Conservation (phyloP, 2,797 vertebrate species). For the Enteromius treurensis region DNA sequence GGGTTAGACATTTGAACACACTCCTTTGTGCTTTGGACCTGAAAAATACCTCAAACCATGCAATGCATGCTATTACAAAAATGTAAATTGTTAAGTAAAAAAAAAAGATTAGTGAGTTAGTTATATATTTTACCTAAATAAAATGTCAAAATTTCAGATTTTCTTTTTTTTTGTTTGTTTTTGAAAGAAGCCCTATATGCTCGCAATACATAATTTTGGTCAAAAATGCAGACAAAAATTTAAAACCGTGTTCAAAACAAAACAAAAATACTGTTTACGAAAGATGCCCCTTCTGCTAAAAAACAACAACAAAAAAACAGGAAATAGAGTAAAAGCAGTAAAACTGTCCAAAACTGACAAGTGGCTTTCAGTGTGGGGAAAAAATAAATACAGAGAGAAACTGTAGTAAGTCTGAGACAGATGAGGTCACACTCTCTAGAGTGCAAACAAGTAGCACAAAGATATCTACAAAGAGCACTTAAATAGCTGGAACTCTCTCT, state of each 20-base stretch:
- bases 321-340: background rate
- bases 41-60: background rate
- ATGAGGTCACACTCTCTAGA: background rate
- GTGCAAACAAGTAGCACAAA: slow-evolving; percentile 22
- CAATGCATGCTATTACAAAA: background rate
- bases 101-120: background rate
- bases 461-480: slow-evolving; percentile 31
- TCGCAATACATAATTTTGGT: background rate
- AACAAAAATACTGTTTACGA: background rate
- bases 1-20: background rate
- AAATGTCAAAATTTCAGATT: background rate
- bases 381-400: slow-evolving; percentile 4
- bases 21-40: background rate
- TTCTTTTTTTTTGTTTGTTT: background rate
- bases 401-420: background rate
- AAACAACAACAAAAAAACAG: background rate
- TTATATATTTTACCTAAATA: background rate
- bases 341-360: background rate
- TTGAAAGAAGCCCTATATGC: background rate
- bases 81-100: background rate
- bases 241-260: too few species aligned
- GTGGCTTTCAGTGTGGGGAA: background rate
- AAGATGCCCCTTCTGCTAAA: background rate
- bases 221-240: background rate
- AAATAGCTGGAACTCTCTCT: slow-evolving; percentile 15